Evolutionary conservation across 2,888 invertebrate genomes (phyloP), one percentile per base, ranked within the genome.

Genomic region (Diplazon laetatorius): DNA sequence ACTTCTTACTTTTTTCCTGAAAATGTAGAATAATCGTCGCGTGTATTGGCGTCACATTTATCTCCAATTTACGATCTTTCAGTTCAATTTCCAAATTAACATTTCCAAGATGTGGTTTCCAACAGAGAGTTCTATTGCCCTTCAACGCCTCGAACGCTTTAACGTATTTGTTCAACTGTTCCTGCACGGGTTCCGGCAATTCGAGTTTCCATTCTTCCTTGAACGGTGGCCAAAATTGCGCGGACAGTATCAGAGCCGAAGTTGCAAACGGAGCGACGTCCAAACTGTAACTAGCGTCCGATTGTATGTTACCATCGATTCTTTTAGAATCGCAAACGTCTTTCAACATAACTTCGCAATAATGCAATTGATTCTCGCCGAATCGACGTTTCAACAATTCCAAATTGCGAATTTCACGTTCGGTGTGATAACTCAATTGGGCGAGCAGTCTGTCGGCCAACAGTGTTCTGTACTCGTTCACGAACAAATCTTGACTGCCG

Each of bases 261-360:
- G 96, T 93, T 22, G 94, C 93, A 80, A 96, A 94, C 3, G 80
- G 77, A n/a, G 81, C 65, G 8, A 60, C 14, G 39, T 88, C 87
- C n/a, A 86, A 60, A n/a, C 92, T 92, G 83, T 93, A 94, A 83
- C 91, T 93, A 4, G 93, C 92, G 85, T 96, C 96, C 82, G 96
- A 95, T 84, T 96, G 96, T 82, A 97, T 95, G 66, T 96, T 94
- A 9, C 95, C 93, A 91, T 98, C 98, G 62, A 99, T 97, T 83
- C 98, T 94, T 87, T 97, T 97, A 0, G 99, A 99, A 91, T 99
- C 99, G 20, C 96, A 96, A 44, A 99, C 96, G 91, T 99, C 99
- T 89, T 98, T 98, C 39, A 99, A 91, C 99, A 99, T 99, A 0
- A 99, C 98, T 92, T 99, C 99, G 92, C 99, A 99, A 87, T 96